These are phyloP conservation scores for Anser cygnoides DNA, from an alignment of 2,113 vertebrate genomes.

Conservation along the genomic window DNA sequence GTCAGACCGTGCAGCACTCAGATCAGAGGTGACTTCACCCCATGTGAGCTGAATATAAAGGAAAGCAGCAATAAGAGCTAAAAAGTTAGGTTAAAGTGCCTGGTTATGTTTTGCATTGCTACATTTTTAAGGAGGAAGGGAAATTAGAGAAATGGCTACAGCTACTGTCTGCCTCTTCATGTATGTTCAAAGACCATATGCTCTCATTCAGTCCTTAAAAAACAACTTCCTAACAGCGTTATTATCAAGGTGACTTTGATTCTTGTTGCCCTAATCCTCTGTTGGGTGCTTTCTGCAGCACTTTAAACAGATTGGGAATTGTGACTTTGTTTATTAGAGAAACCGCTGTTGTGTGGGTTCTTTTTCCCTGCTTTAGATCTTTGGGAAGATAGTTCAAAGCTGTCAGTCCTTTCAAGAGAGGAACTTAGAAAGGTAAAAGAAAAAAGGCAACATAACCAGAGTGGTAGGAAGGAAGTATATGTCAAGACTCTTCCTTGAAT, in stretches of 20 bases:
- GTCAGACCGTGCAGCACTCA: background rate
- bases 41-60: background rate
- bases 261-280: background rate
- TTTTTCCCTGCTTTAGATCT: conserved; percentile 29
- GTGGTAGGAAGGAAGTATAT: conserved; percentile 2
- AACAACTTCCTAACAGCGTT: background rate
- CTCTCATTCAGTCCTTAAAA: background rate
- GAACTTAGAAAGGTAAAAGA: conserved; percentile 23
- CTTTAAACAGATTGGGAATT: background rate
- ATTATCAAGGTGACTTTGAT: conserved; percentile 52
- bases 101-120: background rate
- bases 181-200: background rate
- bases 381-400: conserved; percentile 48
- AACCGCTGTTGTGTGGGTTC: background rate
- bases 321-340: conserved; percentile 41
- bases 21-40: conserved; percentile 17
- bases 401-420: conserved; percentile 19
- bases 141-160: background rate
- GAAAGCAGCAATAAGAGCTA: background rate
- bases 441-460: background rate
- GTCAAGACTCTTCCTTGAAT: conserved; percentile 38
- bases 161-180: background rate
- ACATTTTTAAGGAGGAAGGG: background rate
- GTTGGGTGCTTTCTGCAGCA: background rate
- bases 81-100: background rate